phyloP scores from a whole-genome alignment of 2,113 vertebrate genomes.

The Donacobius atricapilla region DNA sequence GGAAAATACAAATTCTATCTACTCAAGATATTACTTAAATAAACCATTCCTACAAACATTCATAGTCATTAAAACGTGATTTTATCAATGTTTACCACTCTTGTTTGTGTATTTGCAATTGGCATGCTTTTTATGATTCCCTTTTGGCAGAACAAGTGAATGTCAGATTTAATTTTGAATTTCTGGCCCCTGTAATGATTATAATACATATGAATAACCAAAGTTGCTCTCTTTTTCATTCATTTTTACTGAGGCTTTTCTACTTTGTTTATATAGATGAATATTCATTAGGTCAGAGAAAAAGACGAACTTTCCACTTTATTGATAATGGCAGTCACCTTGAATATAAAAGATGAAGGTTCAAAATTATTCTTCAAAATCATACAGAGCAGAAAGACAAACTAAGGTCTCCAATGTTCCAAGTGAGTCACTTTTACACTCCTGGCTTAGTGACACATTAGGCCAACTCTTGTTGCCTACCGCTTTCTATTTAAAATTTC shows the following conservation, averaged over 20 bases:
- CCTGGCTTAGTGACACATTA: accelerated
- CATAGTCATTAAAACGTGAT: neutral
- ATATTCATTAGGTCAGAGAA: neutral
- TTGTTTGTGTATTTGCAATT: neutral
- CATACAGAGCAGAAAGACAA: neutral
- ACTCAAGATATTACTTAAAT: neutral
- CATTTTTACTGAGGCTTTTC: neutral
- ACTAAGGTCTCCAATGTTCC: neutral
- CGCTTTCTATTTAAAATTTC: neutral
- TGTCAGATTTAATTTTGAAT: constrained; percentile 1
- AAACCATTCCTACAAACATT: neutral
- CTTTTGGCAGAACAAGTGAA: neutral
- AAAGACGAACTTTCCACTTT: neutral
- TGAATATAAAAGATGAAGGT: neutral
- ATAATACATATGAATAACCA: neutral
- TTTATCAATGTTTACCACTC: neutral
- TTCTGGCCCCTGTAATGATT: neutral
- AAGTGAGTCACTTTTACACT: neutral
- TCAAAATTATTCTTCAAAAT: neutral
- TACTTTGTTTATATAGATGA: neutral
- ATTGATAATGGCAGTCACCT: neutral
- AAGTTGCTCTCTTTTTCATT: neutral
- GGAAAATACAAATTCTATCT: neutral
- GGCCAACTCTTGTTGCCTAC: neutral
- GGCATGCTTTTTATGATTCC: neutral